Evolutionary conservation across 2,113 vertebrate species (phyloP).

Genomic region (Lynx canadensis): DNA sequence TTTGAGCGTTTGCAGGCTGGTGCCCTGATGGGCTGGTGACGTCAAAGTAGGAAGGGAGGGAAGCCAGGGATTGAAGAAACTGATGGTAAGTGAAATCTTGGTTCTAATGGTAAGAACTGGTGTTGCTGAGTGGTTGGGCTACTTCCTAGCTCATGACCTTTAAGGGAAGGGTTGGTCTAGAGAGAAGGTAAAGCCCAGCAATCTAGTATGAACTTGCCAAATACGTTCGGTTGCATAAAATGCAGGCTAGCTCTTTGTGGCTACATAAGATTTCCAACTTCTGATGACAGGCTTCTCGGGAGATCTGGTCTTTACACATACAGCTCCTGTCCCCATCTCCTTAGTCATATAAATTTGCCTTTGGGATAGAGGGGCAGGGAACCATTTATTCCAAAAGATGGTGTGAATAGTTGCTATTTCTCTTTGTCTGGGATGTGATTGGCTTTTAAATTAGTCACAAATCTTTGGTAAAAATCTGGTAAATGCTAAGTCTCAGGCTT

Average conservation of each 20-base stretch:
- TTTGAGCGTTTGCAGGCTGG: not conserved
- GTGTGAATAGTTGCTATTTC: not conserved
- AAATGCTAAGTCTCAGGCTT: not conserved
- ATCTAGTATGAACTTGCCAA: not conserved
- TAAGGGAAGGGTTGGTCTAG: not conserved
- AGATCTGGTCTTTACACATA: not conserved
- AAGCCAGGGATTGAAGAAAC: not conserved
- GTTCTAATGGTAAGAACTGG: not conserved
- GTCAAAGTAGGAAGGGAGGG: not conserved
- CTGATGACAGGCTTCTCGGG: not conserved
- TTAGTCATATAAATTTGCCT: not conserved
- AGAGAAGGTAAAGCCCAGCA: not conserved
- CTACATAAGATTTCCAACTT: not conserved
- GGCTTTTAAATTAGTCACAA: constrained; percentile 35
- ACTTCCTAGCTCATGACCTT: not conserved
- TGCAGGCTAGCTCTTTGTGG: not conserved
- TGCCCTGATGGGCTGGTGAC: not conserved
- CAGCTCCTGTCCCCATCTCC: not conserved
- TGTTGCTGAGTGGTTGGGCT: not conserved
- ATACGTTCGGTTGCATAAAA: not conserved
- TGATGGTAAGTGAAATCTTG: not conserved
- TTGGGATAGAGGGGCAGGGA: not conserved
- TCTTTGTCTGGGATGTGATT: not conserved
- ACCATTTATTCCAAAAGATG: not conserved
- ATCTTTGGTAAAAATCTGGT: constrained; percentile 2